phyloP scores from a whole-genome alignment of 2,888 invertebrate genomes.

The Chrysolina americana region DNA sequence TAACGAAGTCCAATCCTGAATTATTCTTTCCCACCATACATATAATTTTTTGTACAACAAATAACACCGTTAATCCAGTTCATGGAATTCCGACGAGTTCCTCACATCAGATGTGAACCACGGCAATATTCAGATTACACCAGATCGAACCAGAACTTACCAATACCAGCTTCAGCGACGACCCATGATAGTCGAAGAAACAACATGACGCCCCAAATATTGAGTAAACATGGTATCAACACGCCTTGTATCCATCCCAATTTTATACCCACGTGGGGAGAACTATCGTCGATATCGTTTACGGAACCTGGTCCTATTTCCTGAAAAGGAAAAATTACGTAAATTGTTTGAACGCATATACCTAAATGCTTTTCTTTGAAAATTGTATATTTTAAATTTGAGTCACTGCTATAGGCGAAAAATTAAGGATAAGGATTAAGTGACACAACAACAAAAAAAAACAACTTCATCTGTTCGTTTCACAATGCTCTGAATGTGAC shows the following conservation, averaged over 20 bases:
- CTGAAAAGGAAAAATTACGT: constrained; percentile 38
- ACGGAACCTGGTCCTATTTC: constrained; percentile 53
- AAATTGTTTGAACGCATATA: too few species aligned
- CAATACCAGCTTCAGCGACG: constrained; percentile 93
- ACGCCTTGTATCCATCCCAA: constrained; percentile 95
- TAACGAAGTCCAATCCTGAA: neutral
- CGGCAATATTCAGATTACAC: constrained; percentile 35
- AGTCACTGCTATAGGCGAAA: too few species aligned
- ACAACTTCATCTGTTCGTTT: too few species aligned
- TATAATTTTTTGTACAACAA: neutral
- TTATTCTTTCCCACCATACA: neutral
- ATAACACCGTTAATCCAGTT: constrained; percentile 2
- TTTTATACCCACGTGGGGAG: constrained; percentile 74
- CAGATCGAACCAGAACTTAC: constrained; percentile 60
- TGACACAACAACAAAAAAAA: too few species aligned
- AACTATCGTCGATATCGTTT: constrained; percentile 57
- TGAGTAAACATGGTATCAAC: constrained; percentile 93
- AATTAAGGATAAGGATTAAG: too few species aligned
- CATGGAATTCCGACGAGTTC: constrained; percentile 4
- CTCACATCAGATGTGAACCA: neutral
- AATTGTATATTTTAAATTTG: too few species aligned
- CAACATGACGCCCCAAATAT: constrained; percentile 99
- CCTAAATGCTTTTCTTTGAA: too few species aligned
- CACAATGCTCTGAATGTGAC: too few species aligned
- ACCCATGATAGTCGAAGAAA: constrained; percentile 98